Evolutionary conservation across 2,888 invertebrate genomes (phyloP).

Genomic region (Linyphia triangularis): DNA sequence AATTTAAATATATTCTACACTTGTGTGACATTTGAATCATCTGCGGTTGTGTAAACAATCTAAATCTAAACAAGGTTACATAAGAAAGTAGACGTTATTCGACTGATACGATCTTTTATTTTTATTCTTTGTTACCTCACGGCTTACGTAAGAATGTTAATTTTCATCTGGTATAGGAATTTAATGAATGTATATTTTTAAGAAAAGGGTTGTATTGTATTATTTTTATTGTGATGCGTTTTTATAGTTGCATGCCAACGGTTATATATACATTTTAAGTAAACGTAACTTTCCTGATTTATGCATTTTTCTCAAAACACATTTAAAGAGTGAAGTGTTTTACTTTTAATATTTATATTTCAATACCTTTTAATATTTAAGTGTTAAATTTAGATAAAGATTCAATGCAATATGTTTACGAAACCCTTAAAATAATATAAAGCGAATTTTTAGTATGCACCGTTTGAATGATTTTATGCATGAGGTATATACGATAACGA

Average conservation of each 20-base stretch:
- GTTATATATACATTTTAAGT: background rate
- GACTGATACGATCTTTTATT: background rate
- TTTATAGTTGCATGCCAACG: background rate
- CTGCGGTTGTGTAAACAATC: background rate
- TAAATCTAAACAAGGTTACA: background rate
- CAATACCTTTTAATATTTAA: too few species aligned
- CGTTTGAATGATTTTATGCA: too few species aligned
- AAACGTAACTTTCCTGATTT: too few species aligned
- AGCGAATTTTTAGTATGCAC: too few species aligned
- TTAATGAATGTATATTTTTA: background rate
- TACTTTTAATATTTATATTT: too few species aligned
- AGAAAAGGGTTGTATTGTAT: background rate
- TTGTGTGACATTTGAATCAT: background rate
- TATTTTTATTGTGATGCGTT: background rate
- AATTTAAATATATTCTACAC: constrained; percentile 4
- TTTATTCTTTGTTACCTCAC: background rate
- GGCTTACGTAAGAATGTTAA: background rate
- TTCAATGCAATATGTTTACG: too few species aligned
- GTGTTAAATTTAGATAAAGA: too few species aligned
- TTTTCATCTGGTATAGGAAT: background rate
- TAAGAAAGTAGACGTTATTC: background rate
- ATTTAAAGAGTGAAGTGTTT: too few species aligned
- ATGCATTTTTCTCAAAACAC: too few species aligned
- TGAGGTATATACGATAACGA: too few species aligned
- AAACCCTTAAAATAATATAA: too few species aligned